Base-by-base conservation (phyloP, 92 coral and sea anemone genomes). In the Zoanthus sansibaricus region DNA sequence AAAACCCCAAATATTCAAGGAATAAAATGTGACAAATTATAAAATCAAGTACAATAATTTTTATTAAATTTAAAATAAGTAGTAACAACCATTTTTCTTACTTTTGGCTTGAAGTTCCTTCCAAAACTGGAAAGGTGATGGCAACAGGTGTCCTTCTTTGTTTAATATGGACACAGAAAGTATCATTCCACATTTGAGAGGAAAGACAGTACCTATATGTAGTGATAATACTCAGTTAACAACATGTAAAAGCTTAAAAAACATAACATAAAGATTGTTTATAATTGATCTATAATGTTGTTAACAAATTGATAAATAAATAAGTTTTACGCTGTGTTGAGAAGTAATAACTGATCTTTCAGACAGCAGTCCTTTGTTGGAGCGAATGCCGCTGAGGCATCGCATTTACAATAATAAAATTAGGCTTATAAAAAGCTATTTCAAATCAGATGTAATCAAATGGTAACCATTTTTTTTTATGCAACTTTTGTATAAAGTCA, bases 51-150 rank as follows among this genome's bases (percentile, higher is more conserved):
- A 76, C 10, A 54, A 11, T 45, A 76, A 5, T 45, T 10, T 30
- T 76, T 30, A 17, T 12, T 1, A 12, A 51, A 2, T 0, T 8
- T 15, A 21, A 6, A 25, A 4, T 52, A 10, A 51, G 46, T 3
- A 59, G 32, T 54, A 15, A 15, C n/a, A 56, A 54, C 31, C 15
- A 25, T 18, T 13, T 1, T 14, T n/a, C 93, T 87, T 87, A 91
- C 93, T 87, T 44, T 72, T 87, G 44, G 76, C 51, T 33, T 87
- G 87, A 67, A 89, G 89, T 12, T 94, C 95, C 70, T 67, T 89
- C 99, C 99, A 97, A 75, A 97, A 97, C 84, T 91, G 95, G 58
- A 95, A 88, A 11, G 99, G 99, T 0, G 99, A 97, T 11, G 97
- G 96, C 72, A 97, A 97, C 62, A 97, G 82, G 78, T 95, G 95